These are phyloP conservation scores for Chionoecetes opilio DNA, from an alignment of 1,140 invertebrate genomes.

Conservation along the genomic window DNA sequence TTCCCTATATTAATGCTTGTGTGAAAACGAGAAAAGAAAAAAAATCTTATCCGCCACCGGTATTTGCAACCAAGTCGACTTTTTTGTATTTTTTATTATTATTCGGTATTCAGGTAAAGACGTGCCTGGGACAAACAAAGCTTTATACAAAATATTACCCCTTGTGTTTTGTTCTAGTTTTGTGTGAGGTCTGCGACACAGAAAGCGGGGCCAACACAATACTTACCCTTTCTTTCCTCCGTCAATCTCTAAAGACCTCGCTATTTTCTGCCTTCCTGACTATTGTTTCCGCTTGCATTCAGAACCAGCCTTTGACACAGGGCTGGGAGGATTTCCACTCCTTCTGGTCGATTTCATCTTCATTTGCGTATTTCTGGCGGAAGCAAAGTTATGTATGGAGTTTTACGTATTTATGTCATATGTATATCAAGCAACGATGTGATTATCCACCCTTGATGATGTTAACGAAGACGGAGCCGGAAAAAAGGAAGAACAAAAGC, in stretches of 20 bases:
- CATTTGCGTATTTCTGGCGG: conserved; percentile 33
- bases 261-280: conserved; percentile 78
- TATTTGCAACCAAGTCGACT: conserved; percentile 39
- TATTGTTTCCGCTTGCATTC: conserved; percentile 76
- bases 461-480: conserved; percentile 37
- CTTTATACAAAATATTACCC: conserved; percentile 77
- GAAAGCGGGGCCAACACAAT: conserved; percentile 70
- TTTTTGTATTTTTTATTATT: conserved; percentile 59
- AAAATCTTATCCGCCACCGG: background rate
- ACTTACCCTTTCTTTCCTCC: conserved; percentile 78
- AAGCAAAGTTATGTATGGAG: background rate
- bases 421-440: background rate
- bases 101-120: conserved; percentile 70
- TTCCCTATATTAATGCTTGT: background rate
- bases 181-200: conserved; percentile 70
- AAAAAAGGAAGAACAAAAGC: background rate
- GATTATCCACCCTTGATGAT: background rate
- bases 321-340: conserved; percentile 37
- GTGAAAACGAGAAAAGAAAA: background rate
- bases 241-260: conserved; percentile 78
- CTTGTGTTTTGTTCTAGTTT: conserved; percentile 72
- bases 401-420: conserved; percentile 42
- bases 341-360: conserved; percentile 62
- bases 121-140: conserved; percentile 77
- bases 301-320: conserved; percentile 71